Evolutionary conservation across 2,888 invertebrate genomes (phyloP).

Genomic region (Scaptomyza cyrtandrae): DNA sequence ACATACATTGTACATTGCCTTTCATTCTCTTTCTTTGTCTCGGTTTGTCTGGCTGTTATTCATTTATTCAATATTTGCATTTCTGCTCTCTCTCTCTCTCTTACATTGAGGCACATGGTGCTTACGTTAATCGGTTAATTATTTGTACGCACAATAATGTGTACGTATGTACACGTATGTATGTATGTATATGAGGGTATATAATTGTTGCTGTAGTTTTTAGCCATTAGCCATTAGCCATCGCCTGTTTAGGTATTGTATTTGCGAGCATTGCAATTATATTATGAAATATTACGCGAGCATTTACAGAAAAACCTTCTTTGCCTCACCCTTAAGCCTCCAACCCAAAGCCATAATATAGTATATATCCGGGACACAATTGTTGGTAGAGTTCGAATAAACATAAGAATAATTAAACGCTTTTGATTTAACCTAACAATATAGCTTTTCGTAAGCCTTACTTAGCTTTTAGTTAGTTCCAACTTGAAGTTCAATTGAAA

Average conservation of each 20-base stretch:
- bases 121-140: constrained; percentile 39
- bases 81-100: background rate
- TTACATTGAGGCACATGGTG: constrained; percentile 38
- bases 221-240: constrained; percentile 65
- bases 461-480: background rate
- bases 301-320: constrained; percentile 29
- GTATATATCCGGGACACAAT: too few species aligned
- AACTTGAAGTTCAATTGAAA: background rate
- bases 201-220: constrained; percentile 26
- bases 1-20: background rate
- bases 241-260: constrained; percentile 50
- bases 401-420: too few species aligned
- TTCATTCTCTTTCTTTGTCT: background rate
- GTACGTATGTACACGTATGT: background rate
- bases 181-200: background rate
- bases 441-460: too few species aligned
- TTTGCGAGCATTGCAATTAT: constrained; percentile 58
- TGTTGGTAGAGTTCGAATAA: too few species aligned
- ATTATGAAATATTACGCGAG: constrained; percentile 61
- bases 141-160: constrained; percentile 5
- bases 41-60: background rate
- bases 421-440: too few species aligned
- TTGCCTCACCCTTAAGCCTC: background rate
- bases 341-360: too few species aligned
- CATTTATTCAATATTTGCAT: constrained; percentile 11